Evolutionary conservation across 1,140 invertebrate genomes (phyloP).

Genomic region (Drosophila sechellia): DNA sequence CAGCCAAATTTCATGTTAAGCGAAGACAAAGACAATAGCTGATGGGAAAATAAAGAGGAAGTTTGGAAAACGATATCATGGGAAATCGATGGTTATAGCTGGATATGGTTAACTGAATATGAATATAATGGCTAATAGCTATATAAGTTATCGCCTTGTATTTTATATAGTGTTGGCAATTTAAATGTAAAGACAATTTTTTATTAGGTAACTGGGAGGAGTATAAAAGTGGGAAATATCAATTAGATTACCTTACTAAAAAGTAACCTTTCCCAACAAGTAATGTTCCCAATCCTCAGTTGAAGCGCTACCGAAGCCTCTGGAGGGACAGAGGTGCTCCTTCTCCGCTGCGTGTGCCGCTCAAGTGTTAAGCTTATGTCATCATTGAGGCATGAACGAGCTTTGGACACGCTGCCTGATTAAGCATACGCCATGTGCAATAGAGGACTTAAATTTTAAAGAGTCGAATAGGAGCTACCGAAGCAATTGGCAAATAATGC

Average conservation of each 20-base stretch:
- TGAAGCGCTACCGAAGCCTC: not conserved
- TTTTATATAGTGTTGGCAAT: too few species aligned
- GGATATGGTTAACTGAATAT: not conserved
- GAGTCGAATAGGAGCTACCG: not conserved
- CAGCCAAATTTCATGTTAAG: slow-evolving; percentile 24
- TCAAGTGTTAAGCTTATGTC: slow-evolving; percentile 77
- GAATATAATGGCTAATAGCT: too few species aligned
- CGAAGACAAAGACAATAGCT: slow-evolving; percentile 37
- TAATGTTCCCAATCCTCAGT: slow-evolving; percentile 2
- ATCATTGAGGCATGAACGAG: slow-evolving; percentile 79
- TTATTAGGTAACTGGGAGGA: too few species aligned
- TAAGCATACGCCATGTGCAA: slow-evolving; percentile 44
- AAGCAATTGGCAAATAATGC: slow-evolving; percentile 41
- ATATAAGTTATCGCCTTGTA: not conserved
- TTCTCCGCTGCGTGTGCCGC: slow-evolving; percentile 54
- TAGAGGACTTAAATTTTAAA: slow-evolving; percentile 45
- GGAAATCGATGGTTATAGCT: slow-evolving; percentile 16
- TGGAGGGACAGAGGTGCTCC: slow-evolving; percentile 15
- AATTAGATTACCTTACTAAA: too few species aligned
- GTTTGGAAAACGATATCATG: not conserved
- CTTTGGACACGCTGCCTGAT: slow-evolving; percentile 68
- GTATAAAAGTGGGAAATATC: not conserved
- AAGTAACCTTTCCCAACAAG: not conserved
- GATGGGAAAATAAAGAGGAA: slow-evolving; percentile 35
- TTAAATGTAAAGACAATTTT: too few species aligned